These are phyloP conservation scores for Phylloscopus trochilus DNA, from an alignment of 2,113 vertebrate genomes.

Conservation along the genomic window DNA sequence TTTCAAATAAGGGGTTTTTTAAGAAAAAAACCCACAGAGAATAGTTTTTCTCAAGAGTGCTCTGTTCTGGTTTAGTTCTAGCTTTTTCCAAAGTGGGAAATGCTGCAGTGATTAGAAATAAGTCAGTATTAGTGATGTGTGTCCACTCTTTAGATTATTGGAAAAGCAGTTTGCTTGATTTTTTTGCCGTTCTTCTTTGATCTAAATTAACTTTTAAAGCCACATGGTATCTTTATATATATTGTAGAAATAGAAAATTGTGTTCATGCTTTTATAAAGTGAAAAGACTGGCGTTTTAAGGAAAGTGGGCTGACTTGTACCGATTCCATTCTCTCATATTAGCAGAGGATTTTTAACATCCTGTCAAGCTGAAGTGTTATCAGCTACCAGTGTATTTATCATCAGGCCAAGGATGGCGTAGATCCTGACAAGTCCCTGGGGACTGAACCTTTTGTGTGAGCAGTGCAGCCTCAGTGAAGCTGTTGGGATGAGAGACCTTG, in stretches of 20 bases:
- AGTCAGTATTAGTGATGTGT: not conserved
- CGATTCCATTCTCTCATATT: not conserved
- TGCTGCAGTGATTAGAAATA: not conserved
- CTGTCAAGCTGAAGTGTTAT: not conserved
- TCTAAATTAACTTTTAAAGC: not conserved
- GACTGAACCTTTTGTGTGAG: not conserved
- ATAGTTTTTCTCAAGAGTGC: not conserved
- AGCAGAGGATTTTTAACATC: not conserved
- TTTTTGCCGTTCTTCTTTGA: not conserved
- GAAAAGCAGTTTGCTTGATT: not conserved
- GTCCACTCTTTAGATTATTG: not conserved
- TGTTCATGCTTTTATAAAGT: not conserved
- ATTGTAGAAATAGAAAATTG: not conserved
- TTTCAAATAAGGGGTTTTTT: not conserved
- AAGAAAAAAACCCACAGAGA: fast-evolving
- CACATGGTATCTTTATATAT: not conserved
- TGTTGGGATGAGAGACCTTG: not conserved
- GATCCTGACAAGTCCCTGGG: not conserved
- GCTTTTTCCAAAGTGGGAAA: not conserved
- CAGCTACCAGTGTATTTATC: not conserved
- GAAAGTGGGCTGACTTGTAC: not conserved
- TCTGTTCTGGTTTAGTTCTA: not conserved
- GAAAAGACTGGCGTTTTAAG: not conserved
- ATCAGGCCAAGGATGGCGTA: not conserved
- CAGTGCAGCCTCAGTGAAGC: not conserved